phyloP scores from a whole-genome alignment of 2,888 invertebrate species.

The Embidobia sp. region DNA sequence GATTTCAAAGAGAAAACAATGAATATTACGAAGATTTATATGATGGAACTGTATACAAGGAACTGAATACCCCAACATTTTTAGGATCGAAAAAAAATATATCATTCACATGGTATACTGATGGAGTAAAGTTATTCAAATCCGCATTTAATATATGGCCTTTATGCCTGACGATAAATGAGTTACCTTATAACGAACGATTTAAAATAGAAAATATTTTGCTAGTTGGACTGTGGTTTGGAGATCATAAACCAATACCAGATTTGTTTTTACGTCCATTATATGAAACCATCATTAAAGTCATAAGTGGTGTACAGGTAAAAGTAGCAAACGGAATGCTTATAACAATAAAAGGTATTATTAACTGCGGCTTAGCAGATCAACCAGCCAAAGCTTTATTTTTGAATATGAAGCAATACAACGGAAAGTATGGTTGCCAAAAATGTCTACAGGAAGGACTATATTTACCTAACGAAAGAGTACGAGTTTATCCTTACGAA shows the following conservation, averaged over 20 bases:
- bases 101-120: constrained; percentile 10
- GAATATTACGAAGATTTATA: neutral
- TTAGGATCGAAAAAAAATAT: neutral
- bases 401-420: no score
- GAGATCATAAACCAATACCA: constrained; percentile 28
- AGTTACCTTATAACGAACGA: constrained; percentile 45
- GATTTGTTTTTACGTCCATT: constrained; percentile 24
- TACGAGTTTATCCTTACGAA: constrained; percentile 26
- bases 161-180: constrained; percentile 50
- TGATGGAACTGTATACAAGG: constrained; percentile 8
- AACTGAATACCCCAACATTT: neutral
- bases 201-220: constrained; percentile 52
- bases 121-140: constrained; percentile 56
- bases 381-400: constrained; percentile 57
- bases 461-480: constrained; percentile 6
- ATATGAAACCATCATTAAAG: neutral
- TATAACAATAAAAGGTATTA: constrained; percentile 36
- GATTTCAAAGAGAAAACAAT: neutral
- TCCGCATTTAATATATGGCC: constrained; percentile 57
- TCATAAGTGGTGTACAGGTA: constrained; percentile 14
- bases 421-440: constrained; percentile 54
- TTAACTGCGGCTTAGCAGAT: constrained; percentile 40
- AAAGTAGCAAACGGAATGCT: neutral
- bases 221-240: constrained; percentile 48
- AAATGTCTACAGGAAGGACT: constrained; percentile 23